Base-by-base conservation (phyloP, 2,113 vertebrate species). In the Oceanodroma tethys region DNA sequence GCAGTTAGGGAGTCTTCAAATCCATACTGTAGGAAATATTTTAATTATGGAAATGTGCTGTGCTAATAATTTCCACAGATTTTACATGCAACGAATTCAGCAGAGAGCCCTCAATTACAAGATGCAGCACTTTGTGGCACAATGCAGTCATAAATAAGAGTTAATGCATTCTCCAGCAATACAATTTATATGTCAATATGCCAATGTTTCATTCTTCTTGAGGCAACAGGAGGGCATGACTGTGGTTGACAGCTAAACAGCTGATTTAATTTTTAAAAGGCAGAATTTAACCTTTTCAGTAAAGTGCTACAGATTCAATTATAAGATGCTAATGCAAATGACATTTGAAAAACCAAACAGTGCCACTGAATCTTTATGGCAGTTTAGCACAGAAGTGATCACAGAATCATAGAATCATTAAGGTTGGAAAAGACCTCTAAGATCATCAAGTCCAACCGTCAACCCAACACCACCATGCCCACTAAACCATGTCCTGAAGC, bases 221-320 rank as follows among this genome's bases (percentile, higher is more conserved):
- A 92, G 90, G 81, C 71, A 93, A 95, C 27, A 66, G 90, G 93
- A 96, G 90, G 79, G 60, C 82, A 88, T 2, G 26, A 26, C 60
- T 62, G 67, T 11, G 29, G 42, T 6, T 94, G 86, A 75, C 76
- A 95, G 72, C 71, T 83, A 50, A 93, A 65, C 23, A 53, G 72
- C 74, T 65, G 78, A 94, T 91, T 72, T 86, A 9, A 60, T 94
- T 86, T 85, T 65, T 60, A 90, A 86, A 84, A 95, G 85, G 84
- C 65, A 86, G 62, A 88, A 88, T 87, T 84, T 95, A 97, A 96
- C 91, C 90, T 95, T 96, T 94, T 81, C 88, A 88, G 78, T 22
- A 52, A 94, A 96, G 74, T 29, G 78, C 42, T 83, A 43, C 90
- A 48, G 80, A 87, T 72, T 93, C 93, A 86, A 78, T 89, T 78